Conservation (phyloP, 2,113 vertebrate genomes). For the Daphoenositta chrysoptera region DNA sequence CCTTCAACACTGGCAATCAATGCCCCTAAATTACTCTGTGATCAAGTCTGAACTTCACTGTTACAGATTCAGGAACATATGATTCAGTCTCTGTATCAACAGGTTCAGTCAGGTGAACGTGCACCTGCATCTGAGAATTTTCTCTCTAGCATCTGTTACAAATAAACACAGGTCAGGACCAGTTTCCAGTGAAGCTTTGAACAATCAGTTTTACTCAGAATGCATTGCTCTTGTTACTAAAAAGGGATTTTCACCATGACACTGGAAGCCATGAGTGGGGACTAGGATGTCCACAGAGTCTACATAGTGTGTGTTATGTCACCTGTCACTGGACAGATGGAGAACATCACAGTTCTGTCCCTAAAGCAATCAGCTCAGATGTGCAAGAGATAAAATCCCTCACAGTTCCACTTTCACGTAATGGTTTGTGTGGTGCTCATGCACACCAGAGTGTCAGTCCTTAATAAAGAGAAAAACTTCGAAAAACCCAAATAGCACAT, state of each 20-base stretch:
- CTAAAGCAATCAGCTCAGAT: neutral
- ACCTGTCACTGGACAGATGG: neutral
- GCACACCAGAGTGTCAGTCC: neutral
- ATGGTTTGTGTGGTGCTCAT: neutral
- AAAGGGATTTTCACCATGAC: neutral
- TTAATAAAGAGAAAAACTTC: neutral
- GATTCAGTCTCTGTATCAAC: neutral
- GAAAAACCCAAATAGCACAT: neutral
- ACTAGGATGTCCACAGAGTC: neutral
- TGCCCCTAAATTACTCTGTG: neutral
- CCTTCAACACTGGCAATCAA: neutral
- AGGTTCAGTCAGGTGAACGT: accelerated
- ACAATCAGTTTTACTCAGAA: neutral
- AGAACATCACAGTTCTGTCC: neutral
- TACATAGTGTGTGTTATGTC: neutral
- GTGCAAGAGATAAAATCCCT: neutral
- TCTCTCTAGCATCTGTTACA: neutral
- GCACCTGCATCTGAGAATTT: neutral
- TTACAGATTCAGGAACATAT: neutral
- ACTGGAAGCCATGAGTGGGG: neutral
- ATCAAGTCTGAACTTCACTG: neutral
- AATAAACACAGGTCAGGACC: neutral
- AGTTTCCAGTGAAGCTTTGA: neutral
- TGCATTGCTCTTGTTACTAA: neutral
- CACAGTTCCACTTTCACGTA: neutral